These are phyloP conservation scores for Numenius arquata DNA, from an alignment of 2,113 vertebrate species.

Conservation along the genomic window DNA sequence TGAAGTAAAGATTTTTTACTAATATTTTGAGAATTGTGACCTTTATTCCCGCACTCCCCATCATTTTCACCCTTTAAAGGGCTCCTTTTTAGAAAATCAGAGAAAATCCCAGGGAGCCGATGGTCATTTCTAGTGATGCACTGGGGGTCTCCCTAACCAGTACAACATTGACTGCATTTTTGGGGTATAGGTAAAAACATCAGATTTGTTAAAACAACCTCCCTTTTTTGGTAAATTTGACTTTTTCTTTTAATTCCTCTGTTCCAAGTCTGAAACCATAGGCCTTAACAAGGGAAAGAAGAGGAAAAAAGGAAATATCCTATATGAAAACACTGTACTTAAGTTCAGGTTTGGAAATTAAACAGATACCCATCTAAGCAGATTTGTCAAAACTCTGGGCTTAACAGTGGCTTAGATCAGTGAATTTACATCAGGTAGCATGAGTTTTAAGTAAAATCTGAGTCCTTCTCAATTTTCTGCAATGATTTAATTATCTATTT, in stretches of 20 bases:
- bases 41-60: fast-evolving
- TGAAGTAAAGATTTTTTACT: not conserved
- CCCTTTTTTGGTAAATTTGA: not conserved
- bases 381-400: not conserved
- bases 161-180: not conserved
- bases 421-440: not conserved
- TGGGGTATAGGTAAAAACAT: not conserved
- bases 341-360: not conserved
- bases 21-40: not conserved
- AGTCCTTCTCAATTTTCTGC: not conserved
- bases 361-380: not conserved
- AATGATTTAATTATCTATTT: not conserved
- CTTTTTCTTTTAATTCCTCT: not conserved
- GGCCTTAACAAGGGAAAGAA: not conserved
- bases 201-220: not conserved
- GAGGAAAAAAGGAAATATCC: not conserved
- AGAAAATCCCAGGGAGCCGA: not conserved
- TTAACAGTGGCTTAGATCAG: not conserved
- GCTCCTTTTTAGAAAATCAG: not conserved
- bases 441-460: not conserved
- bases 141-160: not conserved
- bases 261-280: not conserved
- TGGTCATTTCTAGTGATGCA: not conserved
- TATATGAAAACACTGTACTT: not conserved
- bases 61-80: not conserved